Conservation (phyloP, 2,888 invertebrate species). For the Heliconius ethilla region DNA sequence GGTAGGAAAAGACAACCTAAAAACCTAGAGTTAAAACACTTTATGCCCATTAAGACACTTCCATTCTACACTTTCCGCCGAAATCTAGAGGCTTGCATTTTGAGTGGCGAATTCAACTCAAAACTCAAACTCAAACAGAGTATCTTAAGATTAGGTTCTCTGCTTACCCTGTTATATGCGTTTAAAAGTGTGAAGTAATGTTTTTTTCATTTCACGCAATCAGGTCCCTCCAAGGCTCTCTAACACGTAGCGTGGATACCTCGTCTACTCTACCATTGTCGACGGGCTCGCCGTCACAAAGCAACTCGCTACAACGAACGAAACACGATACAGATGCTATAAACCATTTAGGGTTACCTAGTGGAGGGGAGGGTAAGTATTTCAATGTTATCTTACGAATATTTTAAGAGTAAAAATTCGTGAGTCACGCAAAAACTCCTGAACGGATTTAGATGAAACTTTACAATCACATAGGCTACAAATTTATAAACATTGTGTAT, state of each 20-base stretch:
- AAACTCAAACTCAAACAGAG: background rate
- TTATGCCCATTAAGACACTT: background rate
- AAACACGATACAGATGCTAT: slow-evolving; percentile 73
- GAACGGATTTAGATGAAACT: background rate
- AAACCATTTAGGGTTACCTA: slow-evolving; percentile 72
- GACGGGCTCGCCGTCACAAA: slow-evolving; percentile 70
- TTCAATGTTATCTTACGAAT: background rate
- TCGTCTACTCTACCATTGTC: slow-evolving; percentile 73
- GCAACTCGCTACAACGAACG: slow-evolving; percentile 74
- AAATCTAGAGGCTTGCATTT: no score
- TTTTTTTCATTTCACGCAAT: background rate
- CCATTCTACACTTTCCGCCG: no score
- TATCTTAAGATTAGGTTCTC: background rate
- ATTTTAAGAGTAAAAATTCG: background rate
- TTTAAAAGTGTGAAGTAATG: background rate
- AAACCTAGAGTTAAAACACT: no score
- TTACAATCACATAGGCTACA: no score
- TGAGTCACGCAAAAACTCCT: background rate
- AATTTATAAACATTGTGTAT: no score
- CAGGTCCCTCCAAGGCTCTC: slow-evolving; percentile 75
- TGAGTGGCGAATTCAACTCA: no score
- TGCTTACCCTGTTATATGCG: background rate
- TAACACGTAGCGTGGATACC: slow-evolving; percentile 77
- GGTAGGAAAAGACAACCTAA: background rate
- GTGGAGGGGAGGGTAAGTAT: slow-evolving; percentile 55